Evolutionary conservation across 2,888 invertebrate species (phyloP), one percentile per base, ranked within the genome.

Genomic region (Tinea semifulvella): DNA sequence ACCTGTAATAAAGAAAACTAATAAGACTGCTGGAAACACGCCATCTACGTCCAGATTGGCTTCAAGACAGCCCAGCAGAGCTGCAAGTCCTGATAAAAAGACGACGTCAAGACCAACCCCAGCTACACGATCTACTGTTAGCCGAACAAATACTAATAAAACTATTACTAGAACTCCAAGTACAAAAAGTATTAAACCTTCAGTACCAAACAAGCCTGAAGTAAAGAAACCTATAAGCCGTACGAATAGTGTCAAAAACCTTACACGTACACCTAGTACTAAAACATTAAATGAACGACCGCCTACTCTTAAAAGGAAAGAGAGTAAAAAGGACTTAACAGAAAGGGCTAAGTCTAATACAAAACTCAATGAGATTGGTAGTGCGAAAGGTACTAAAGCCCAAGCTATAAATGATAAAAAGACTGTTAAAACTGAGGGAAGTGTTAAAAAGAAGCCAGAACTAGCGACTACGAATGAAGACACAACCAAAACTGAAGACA

Each of bases 1-100:
- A 40, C 54, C 68, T 10, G 51, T 56, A 51, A 53, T 63, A 19
- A 68, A 58, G 50, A 73, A 72, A 51, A 51, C 68, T 11, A 55
- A 62, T 1, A 74, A 74, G 60, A 67, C 70, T 47, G 60, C 68
- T 51, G 70, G 67, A 16, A 68, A 58, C 45, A 71, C 71, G 27
- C 67, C 75, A 63, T 67, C 65, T 60, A 60, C 68, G 46, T 68
- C 79, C 64, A 76, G 66, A 69, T 56, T 72, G 20, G 73, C 61
- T 60, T 74, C 77, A 63, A 75, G 65, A 71, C 69, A 67, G 55
- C 61, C 69, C 47, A 77, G 71, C 65, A 72, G 69, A 63, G 79
- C 80, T 11, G 55, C 65, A 2, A 80, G 79, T 52, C 77, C 81
- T 7, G 79, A 79, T 18, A 80, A 76, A 60, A 62, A 69, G 35